phyloP scores from a whole-genome alignment of 2,888 invertebrate species.

The Habrosyne pyritoides region DNA sequence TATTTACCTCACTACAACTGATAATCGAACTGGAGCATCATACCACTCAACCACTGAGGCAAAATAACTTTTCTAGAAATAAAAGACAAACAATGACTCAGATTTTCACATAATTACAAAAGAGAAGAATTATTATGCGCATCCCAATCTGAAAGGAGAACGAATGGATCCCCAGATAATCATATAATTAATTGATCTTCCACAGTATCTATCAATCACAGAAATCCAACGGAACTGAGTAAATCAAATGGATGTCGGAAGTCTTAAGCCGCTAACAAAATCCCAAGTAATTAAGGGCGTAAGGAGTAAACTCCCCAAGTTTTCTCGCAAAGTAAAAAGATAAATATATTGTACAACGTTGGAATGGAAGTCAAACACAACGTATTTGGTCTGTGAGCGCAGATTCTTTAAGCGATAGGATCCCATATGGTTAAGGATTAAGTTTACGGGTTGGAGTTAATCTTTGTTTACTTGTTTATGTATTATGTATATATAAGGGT shows the following conservation, averaged over 20 bases:
- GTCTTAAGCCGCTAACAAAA: conserved; percentile 1
- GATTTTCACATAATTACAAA: neutral
- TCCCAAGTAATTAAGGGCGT: conserved; percentile 7
- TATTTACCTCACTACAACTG: too few relatives aligned
- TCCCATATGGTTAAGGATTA: neutral
- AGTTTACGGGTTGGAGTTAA: neutral
- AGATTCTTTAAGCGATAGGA: neutral
- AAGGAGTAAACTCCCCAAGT: neutral
- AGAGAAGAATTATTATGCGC: neutral
- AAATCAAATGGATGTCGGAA: conserved; percentile 3
- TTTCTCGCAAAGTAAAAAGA: conserved; percentile 7
- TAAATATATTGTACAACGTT: conserved; percentile 1
- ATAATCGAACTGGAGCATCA: too few relatives aligned
- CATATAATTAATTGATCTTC: neutral
- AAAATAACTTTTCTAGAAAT: too few relatives aligned
- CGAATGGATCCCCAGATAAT: neutral
- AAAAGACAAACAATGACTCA: too few relatives aligned
- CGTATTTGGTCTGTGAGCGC: neutral
- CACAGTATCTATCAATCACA: neutral
- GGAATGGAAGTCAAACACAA: neutral
- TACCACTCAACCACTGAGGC: too few relatives aligned
- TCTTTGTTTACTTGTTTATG: neutral
- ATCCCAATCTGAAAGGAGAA: neutral
- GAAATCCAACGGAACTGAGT: neutral
- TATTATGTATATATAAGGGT: neutral